Evolutionary conservation across 2,888 invertebrate species (phyloP), one percentile per base, ranked within the genome.

Genomic region (Perithous albicinctus): DNA sequence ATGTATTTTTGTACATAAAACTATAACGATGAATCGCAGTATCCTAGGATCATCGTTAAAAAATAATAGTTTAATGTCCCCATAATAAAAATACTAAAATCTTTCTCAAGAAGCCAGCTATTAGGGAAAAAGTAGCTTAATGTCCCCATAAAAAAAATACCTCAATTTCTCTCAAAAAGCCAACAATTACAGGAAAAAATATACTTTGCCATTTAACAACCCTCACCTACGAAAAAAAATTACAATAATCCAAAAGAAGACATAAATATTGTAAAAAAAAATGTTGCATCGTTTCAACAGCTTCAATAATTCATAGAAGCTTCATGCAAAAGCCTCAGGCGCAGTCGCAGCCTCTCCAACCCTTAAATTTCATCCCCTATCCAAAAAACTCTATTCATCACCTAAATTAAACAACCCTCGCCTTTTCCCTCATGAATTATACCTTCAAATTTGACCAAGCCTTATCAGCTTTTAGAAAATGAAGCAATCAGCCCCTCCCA

Each of bases 31-130:
- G 67, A 67, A 35, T 59, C 35, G 38, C 46, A 64, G 56, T 10
- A 64, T 78, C 35, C 78, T 78, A 32, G 78, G 26, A 26, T 51
- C 72, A 78, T 78, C 70, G 78, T n/a, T n/a, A n/a, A n/a, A n/a
- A n/a, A n/a, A n/a, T n/a, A n/a, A n/a, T n/a, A n/a, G n/a, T n/a
- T n/a, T n/a, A n/a, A n/a, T n/a, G n/a, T n/a, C n/a, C n/a, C n/a
- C n/a, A n/a, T n/a, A n/a, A n/a, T n/a, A n/a, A n/a, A n/a, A n/a
- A n/a, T n/a, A n/a, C n/a, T n/a, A n/a, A n/a, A n/a, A n/a, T n/a
- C n/a, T n/a, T n/a, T n/a, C n/a, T n/a, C n/a, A n/a, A n/a, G n/a
- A n/a, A n/a, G n/a, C n/a, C n/a, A n/a, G n/a, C n/a, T n/a, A n/a
- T n/a, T n/a, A n/a, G n/a, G n/a, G n/a, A n/a, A n/a, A n/a, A n/a